Conservation (phyloP, 2,888 invertebrate species). For the Eustalomyia histrio region DNA sequence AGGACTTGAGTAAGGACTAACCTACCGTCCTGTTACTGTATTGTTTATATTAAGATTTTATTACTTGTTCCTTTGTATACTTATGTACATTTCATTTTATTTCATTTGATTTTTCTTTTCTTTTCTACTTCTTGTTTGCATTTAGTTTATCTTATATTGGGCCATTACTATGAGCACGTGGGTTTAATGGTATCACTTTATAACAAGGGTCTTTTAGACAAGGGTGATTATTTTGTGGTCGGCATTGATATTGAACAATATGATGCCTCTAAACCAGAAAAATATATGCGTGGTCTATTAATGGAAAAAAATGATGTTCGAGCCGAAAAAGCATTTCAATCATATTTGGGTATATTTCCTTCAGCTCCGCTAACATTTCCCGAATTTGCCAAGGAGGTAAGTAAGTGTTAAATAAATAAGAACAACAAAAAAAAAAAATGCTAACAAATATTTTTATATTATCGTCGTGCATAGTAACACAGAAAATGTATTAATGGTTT, state of each 20-base stretch:
- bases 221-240: conserved; percentile 95
- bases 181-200: conserved; percentile 94
- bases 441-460: neutral
- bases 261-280: conserved; percentile 86
- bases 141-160: conserved; percentile 93
- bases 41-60: neutral
- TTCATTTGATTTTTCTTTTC: conserved; percentile 10
- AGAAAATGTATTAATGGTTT: conserved; percentile 18
- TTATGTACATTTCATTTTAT: neutral
- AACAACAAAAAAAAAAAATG: no score
- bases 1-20: conserved; percentile 16
- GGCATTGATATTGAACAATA: conserved; percentile 95
- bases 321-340: conserved; percentile 86
- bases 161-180: conserved; percentile 93
- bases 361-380: conserved; percentile 87
- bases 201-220: conserved; percentile 88
- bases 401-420: conserved; percentile 19
- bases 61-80: neutral
- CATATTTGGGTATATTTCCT: conserved; percentile 91
- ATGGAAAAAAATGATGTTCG: conserved; percentile 81
- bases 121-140: conserved; percentile 23
- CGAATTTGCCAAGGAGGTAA: conserved; percentile 83
- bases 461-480: neutral
- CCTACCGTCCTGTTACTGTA: neutral
- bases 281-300: conserved; percentile 89